Base-by-base conservation (phyloP, 2,113 vertebrate species). In the Pelecanus crispus region DNA sequence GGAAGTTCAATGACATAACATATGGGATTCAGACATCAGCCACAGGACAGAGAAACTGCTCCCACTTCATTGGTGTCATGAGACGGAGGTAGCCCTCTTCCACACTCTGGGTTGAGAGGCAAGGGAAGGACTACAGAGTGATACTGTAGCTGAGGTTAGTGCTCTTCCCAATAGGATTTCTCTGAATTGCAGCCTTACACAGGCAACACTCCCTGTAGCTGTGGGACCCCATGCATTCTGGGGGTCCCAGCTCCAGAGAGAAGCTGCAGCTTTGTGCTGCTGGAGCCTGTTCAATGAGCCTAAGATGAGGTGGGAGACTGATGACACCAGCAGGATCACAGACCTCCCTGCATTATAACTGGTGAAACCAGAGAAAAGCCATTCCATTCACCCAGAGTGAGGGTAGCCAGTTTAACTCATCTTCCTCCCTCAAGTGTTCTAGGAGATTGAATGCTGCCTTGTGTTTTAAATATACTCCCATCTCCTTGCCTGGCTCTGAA, bases 1-100 rank as follows among this genome's bases (percentile, higher is more conserved):
- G 21, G 45, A 88, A 61, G 72, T 36, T 92, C 66, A 65, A 0
- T 7, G 5, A 29, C 0, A 0, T 31, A 67, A 45, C 15, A 31
- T 24, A n/a, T 0, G 2, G 36, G 42, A 83, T 86, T 86, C 59
- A 81, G 63, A 53, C 32, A 88, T 42, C 34, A 75, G 59, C 26
- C 67, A 53, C 1, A 0, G 17, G 28, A 82, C 49, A 86, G 36
- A 61, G 38, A 82, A 92, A 83, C 26, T 18, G 25, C 22, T 34
- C 31, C 62, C 26, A 45, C 24, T 75, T 29, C 0, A 0, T 53
- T n/a, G 17, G 9, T 58, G 36, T 25, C 66, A 61, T 31, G 29
- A 77, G 49, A 49, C 8, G n/a, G 32, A 81, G 72, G 45, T 10
- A 47, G 42, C 22, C 17, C 34, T 72, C 65, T 78, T 68, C 49